Evolutionary conservation across 2,888 invertebrate species (phyloP), one percentile per base, ranked within the genome.

Genomic region (Carpatolechia fugitivella): DNA sequence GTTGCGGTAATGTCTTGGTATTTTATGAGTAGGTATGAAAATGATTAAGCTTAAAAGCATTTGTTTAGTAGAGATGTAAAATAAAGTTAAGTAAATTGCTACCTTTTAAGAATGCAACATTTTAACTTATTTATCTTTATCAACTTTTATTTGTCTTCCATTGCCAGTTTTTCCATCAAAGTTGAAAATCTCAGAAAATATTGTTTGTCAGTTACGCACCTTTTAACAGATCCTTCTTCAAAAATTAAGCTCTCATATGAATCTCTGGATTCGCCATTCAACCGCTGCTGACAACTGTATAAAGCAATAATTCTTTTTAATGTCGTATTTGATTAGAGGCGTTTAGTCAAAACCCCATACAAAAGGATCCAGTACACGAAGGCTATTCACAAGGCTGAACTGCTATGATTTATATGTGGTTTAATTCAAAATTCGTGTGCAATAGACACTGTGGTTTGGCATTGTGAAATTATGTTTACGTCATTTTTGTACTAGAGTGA

Each of bases 271-370:
- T 80, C 74, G 68, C 82, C 65, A 87, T 88, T 86, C 85, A 84
- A 67, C 55, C 68, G 66, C 69, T 82, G 85, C 69, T 82, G 85
- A 84, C 84, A 86, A 74, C 78, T 82, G 78, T 80, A 80, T 79
- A 82, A 70, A 75, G 81, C 74, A 76, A 89, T 90, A 82, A 81
- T 77, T 89, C 86, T 86, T 87, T 82, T 80, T 90, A 88, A 86
- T 89, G 84, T 70, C 73, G 75, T 76, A 85, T 88, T 86, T 88
- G 87, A 90, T 87, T 81, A 75, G 72, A 74, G 73, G 70, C 78
- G 68, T 73, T 76, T 73, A 72, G 76, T 82, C 76, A 74, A 78
- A 82, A 76, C 64, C 54, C 56, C 54, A 71, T 62, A 87, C 85
- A 87, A 89, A 82, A 74, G 80, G 69, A 63, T 73, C 75, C 78